Conservation (phyloP, 2,888 invertebrate genomes). For the Teinopalpus imperialis region DNA sequence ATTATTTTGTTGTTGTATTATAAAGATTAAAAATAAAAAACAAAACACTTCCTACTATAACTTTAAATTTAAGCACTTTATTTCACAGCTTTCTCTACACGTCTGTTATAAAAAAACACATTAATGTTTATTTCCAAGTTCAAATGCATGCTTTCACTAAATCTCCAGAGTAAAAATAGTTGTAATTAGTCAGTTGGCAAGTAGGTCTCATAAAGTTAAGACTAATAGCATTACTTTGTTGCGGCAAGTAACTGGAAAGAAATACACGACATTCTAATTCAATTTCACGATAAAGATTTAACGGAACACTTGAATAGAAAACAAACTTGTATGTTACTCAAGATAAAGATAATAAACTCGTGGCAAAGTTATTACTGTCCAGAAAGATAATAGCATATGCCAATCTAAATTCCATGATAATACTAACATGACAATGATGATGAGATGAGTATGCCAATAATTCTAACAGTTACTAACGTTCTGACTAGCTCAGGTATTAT, state of each 20-base stretch:
- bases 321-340: neutral
- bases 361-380: neutral
- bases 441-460: too few relatives aligned
- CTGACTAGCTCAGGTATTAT: too few relatives aligned
- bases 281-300: slow-evolving; percentile 6
- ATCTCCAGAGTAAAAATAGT: slow-evolving; percentile 14
- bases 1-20: neutral
- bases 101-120: slow-evolving; percentile 1
- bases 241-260: slow-evolving; percentile 4
- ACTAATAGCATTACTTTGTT: slow-evolving; percentile 11
- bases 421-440: too few relatives aligned
- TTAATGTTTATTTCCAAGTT: slow-evolving; percentile 14
- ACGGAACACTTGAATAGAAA: neutral
- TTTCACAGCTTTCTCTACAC: slow-evolving; percentile 11
- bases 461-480: too few relatives aligned
- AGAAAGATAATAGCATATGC: too few relatives aligned
- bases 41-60: too few relatives aligned
- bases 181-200: slow-evolving; percentile 21
- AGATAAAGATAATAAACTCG: slow-evolving; percentile 1
- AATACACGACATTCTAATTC: slow-evolving; percentile 11
- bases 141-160: slow-evolving; percentile 20
- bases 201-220: slow-evolving; percentile 7
- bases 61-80: slow-evolving; percentile 1
- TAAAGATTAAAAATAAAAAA: neutral
- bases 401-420: too few relatives aligned